These are phyloP conservation scores for Upupa epops DNA, from an alignment of 2,113 vertebrate species.

Conservation along the genomic window DNA sequence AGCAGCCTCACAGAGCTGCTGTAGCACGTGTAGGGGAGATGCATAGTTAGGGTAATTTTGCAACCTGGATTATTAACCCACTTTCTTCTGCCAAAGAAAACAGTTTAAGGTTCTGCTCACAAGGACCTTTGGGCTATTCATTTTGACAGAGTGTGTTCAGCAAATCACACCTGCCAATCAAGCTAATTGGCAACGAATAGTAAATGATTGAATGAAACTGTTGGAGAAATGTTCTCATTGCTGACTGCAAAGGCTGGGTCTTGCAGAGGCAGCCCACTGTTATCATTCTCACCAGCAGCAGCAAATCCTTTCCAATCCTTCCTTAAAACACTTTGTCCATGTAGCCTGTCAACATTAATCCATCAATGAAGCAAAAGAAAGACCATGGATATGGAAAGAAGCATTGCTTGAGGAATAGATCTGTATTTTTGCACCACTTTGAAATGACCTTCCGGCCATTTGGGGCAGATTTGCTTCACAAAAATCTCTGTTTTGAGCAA, in stretches of 20 bases:
- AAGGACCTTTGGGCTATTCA: constrained; percentile 33
- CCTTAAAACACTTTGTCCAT: constrained; percentile 63
- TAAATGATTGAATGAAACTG: constrained; percentile 31
- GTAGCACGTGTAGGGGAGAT: neutral
- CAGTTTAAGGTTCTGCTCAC: constrained; percentile 38
- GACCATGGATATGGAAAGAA: constrained; percentile 40
- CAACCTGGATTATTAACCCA: constrained; percentile 44
- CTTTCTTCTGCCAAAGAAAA: constrained; percentile 46
- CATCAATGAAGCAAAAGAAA: constrained; percentile 23
- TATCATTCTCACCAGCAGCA: constrained; percentile 64
- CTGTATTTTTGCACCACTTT: constrained; percentile 46
- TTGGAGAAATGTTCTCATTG: neutral
- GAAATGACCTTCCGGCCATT: constrained; percentile 33
- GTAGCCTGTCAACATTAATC: constrained; percentile 65
- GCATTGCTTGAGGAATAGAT: constrained; percentile 40
- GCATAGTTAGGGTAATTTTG: neutral
- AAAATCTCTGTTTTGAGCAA: constrained; percentile 5
- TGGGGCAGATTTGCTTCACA: neutral
- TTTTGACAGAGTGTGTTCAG: constrained; percentile 24
- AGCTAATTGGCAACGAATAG: constrained; percentile 52
- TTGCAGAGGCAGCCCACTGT: constrained; percentile 29
- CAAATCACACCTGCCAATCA: constrained; percentile 55
- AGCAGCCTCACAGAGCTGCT: neutral
- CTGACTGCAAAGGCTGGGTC: constrained; percentile 26
- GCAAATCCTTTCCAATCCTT: constrained; percentile 63